Conservation (phyloP, 2,113 vertebrate species). For the Hemicordylus capensis region DNA sequence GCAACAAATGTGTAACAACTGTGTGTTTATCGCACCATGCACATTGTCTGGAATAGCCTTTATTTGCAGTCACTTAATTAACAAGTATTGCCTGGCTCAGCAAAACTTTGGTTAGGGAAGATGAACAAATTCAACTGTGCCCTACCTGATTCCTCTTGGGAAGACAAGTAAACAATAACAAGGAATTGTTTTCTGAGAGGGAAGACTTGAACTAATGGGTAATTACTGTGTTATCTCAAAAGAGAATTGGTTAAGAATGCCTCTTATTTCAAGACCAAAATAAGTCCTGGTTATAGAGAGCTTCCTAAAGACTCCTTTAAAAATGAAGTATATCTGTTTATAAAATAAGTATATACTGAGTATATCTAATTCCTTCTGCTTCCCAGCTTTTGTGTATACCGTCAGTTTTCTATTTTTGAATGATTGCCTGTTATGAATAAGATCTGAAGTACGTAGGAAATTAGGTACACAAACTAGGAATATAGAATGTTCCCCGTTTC, state of each 20-base stretch:
- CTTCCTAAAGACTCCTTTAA: neutral
- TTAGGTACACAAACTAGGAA: neutral
- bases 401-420: neutral
- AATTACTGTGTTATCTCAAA: neutral
- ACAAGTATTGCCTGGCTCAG: conserved; percentile 13
- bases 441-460: neutral
- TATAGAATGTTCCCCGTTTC: neutral
- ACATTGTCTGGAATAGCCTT: neutral
- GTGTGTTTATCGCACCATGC: neutral
- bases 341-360: neutral
- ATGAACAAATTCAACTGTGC: neutral
- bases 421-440: neutral
- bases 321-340: neutral
- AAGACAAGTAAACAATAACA: neutral
- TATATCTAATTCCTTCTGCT: neutral
- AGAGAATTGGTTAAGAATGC: neutral
- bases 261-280: neutral
- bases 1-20: neutral
- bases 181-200: neutral
- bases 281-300: neutral
- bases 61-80: conserved; percentile 33
- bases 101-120: neutral
- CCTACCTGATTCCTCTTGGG: neutral
- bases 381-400: neutral
- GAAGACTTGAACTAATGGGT: neutral